Conservation (phyloP, 2,797 vertebrate species). For the Rhynchotus rufescens region DNA sequence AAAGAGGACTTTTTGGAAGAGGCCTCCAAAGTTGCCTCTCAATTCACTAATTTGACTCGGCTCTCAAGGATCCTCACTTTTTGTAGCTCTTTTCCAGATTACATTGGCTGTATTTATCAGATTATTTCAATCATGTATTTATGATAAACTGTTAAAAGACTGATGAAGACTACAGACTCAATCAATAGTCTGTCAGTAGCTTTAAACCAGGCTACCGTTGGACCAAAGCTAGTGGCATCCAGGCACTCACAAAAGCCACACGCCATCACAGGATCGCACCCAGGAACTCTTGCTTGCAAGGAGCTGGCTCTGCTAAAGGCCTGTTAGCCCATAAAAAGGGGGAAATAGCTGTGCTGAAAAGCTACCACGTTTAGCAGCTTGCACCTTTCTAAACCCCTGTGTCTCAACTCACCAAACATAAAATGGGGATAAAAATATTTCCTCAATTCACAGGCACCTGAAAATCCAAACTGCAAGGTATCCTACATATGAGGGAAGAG, state of each 20-base stretch:
- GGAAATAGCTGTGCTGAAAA: not conserved
- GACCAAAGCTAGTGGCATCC: not conserved
- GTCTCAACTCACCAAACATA: not conserved
- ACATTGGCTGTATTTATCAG: not conserved
- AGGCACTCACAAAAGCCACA: not conserved
- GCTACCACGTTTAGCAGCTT: not conserved
- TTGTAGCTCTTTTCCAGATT: not conserved
- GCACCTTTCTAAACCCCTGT: not conserved
- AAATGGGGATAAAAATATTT: not conserved
- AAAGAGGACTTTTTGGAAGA: not conserved
- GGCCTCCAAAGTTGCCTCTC: not conserved
- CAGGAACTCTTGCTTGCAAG: not conserved
- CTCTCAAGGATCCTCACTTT: not conserved
- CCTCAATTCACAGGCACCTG: not conserved
- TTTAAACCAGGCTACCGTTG: not conserved
- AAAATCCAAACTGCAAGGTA: not conserved
- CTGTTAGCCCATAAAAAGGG: not conserved
- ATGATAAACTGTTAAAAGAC: not conserved
- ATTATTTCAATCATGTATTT: not conserved
- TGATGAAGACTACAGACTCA: not conserved
- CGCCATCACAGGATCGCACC: accelerated
- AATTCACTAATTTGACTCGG: not conserved
- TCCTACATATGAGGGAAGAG: not conserved
- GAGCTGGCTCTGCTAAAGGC: not conserved
- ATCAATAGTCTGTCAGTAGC: not conserved